Evolutionary conservation across 2,888 invertebrate species (phyloP).

Genomic region (Capitulum mitella): DNA sequence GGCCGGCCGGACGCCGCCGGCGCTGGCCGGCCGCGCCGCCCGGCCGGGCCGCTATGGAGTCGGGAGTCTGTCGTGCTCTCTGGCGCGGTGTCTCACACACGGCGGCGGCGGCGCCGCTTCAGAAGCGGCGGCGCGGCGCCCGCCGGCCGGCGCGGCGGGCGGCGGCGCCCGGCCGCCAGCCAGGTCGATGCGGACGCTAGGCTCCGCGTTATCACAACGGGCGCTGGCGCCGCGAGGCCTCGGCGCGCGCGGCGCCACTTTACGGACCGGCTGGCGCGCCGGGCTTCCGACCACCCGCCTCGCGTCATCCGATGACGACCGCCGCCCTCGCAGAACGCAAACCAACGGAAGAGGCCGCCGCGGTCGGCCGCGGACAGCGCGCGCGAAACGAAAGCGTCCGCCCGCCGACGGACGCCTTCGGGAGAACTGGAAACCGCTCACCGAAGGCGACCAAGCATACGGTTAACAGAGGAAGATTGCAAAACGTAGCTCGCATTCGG

Average conservation of each 20-base stretch:
- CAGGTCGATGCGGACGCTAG: background rate
- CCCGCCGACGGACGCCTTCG: background rate
- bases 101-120: background rate
- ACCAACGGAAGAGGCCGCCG: background rate
- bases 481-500: background rate
- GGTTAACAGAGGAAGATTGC: constrained; percentile 2
- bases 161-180: background rate
- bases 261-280: background rate
- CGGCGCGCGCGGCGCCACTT: background rate
- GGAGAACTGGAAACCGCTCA: background rate
- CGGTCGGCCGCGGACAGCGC: background rate
- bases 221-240: background rate
- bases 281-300: background rate
- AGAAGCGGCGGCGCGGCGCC: constrained; percentile 12
- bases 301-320: background rate
- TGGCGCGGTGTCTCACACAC: constrained; percentile 1
- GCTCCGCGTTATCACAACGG: constrained; percentile 1
- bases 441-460: background rate
- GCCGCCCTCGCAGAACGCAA: background rate
- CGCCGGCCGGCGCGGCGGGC: background rate
- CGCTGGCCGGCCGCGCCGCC: background rate
- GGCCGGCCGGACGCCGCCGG: too few species aligned
- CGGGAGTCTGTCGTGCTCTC: background rate
- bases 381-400: background rate
- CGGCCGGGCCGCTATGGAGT: background rate